Evolutionary conservation across 2,797 vertebrate species (phyloP).

Genomic region (Borostomias antarcticus): DNA sequence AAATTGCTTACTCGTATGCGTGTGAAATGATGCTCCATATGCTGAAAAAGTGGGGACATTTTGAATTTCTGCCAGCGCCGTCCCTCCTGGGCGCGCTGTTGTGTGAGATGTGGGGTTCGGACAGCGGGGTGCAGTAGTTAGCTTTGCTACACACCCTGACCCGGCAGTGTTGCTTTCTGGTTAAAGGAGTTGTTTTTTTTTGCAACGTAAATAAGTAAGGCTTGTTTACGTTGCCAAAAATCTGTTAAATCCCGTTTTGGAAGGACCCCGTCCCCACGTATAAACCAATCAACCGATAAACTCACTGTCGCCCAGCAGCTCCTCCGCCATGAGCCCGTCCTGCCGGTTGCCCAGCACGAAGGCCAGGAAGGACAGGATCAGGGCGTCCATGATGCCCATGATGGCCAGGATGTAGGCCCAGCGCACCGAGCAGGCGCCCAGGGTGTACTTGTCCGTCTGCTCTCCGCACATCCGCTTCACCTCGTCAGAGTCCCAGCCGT

Average conservation of each 20-base stretch:
- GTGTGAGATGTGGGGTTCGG: constrained; percentile 2
- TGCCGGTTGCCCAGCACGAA: constrained; percentile 98
- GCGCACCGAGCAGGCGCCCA: constrained; percentile 96
- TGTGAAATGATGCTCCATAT: constrained; percentile 33
- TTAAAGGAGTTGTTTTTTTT: constrained; percentile 3
- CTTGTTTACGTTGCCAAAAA: neutral
- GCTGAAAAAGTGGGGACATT: constrained; percentile 1
- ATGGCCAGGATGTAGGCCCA: constrained; percentile 99
- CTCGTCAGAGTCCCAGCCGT: constrained; percentile 98
- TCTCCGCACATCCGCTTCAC: constrained; percentile 98
- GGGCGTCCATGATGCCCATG: constrained; percentile 97
- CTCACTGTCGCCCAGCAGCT: constrained; percentile 97
- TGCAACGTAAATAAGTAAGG: too few relatives aligned
- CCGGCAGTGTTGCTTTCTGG: constrained; percentile 4
- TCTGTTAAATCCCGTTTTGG: neutral
- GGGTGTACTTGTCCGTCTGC: constrained; percentile 96
- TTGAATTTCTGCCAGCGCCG: constrained; percentile 2
- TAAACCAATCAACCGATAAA: too few relatives aligned
- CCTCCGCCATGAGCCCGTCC: constrained; percentile 95
- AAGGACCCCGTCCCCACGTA: too few relatives aligned
- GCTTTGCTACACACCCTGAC: constrained; percentile 22
- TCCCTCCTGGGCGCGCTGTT: neutral
- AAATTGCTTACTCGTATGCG: constrained; percentile 29
- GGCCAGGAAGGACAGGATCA: constrained; percentile 97
- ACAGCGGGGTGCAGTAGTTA: constrained; percentile 13